Conservation (phyloP, 2,113 vertebrate genomes). For the Oncorhynchus nerka region DNA sequence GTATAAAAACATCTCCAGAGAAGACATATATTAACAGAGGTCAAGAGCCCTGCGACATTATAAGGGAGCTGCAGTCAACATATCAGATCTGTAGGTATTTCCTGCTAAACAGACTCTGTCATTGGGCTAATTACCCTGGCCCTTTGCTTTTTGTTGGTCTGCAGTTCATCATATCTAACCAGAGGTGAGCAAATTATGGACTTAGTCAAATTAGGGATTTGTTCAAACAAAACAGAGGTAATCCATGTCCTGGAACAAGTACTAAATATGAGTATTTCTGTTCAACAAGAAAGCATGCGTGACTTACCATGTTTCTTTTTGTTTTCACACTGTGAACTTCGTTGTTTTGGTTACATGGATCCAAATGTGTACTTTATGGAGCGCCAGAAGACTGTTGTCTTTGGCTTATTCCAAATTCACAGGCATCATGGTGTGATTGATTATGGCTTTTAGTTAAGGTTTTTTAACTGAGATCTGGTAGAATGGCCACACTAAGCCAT, state of each 20-base stretch:
- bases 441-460: neutral
- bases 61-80: slow-evolving; percentile 42
- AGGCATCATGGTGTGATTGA: neutral
- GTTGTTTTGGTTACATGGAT: neutral
- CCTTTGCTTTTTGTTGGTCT: slow-evolving; percentile 10
- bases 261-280: neutral
- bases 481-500: neutral
- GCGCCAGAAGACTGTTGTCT: neutral
- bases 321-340: too few relatives aligned
- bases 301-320: neutral
- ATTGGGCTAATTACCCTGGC: slow-evolving; percentile 42
- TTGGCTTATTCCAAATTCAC: neutral
- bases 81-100: slow-evolving; percentile 76
- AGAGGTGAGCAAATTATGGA: neutral
- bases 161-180: slow-evolving; percentile 21
- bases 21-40: slow-evolving; percentile 65
- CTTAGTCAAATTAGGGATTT: neutral
- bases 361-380: neutral
- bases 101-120: slow-evolving; percentile 65
- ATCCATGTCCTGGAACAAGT: neutral
- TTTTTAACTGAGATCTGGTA: neutral
- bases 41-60: slow-evolving; percentile 51
- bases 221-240: neutral
- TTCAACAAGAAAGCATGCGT: neutral
- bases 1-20: slow-evolving; percentile 37